These are phyloP conservation scores for Gymnocypris eckloni DNA, from an alignment of 2,797 vertebrate species.

Conservation along the genomic window DNA sequence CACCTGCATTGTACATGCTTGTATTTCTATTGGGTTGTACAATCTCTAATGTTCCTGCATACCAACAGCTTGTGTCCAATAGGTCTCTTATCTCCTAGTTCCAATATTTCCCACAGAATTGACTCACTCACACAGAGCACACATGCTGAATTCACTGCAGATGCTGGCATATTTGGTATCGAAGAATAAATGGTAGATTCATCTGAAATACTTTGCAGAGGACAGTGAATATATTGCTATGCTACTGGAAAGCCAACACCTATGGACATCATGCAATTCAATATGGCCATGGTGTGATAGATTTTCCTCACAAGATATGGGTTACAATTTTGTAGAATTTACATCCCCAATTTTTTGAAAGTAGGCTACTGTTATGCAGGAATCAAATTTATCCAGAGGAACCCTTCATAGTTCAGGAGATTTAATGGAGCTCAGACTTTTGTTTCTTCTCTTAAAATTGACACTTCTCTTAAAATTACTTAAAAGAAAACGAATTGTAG, in stretches of 20 bases:
- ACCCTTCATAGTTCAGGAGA: background rate
- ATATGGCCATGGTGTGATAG: background rate
- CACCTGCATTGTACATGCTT: conserved; percentile 28
- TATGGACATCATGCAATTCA: background rate
- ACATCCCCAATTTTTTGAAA: background rate
- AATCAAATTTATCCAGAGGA: background rate
- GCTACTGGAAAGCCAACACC: background rate
- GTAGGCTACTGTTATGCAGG: background rate
- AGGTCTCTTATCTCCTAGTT: conserved; percentile 36
- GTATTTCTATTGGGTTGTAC: conserved; percentile 19
- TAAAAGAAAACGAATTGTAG: background rate
- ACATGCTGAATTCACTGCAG: conserved; percentile 24
- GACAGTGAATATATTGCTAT: background rate
- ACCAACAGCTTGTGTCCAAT: conserved; percentile 17
- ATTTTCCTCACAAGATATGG: background rate
- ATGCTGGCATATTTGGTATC: conserved; percentile 32
- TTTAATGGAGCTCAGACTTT: background rate
- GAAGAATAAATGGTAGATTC: conserved; percentile 27
- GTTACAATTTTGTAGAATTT: background rate
- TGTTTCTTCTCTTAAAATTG: background rate
- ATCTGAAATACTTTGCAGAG: conserved; percentile 26
- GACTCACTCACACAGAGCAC: conserved; percentile 33
- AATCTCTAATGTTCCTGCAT: conserved; percentile 35
- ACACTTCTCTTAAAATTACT: background rate
- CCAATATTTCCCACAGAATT: conserved; percentile 33